Conservation (phyloP, 2,113 vertebrate genomes). For the Pao palembangensis region DNA sequence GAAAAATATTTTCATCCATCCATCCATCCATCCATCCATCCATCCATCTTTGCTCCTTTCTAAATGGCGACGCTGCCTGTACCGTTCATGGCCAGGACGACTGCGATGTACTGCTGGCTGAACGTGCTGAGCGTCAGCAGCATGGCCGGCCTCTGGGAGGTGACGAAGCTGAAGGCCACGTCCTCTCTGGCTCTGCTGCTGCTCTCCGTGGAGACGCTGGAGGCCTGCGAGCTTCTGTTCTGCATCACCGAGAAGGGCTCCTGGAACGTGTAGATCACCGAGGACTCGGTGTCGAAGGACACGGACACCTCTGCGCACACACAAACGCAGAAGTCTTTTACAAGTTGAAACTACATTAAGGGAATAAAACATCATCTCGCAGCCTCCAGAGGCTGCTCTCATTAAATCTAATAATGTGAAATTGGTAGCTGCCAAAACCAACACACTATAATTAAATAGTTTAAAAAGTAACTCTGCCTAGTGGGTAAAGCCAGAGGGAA, state of each 20-base stretch:
- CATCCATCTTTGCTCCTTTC: too few relatives aligned
- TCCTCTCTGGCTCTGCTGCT: conserved; percentile 82
- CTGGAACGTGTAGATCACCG: conserved; percentile 89
- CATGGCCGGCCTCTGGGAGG: conserved; percentile 83
- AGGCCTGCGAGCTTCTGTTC: conserved; percentile 81
- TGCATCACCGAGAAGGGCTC: conserved; percentile 93
- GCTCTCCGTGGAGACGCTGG: conserved; percentile 80
- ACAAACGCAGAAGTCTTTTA: background rate
- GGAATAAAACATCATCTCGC: background rate
- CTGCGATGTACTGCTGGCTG: conserved; percentile 85
- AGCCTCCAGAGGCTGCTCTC: background rate
- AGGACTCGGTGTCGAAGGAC: conserved; percentile 86
- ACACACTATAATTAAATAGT: conserved; percentile 2
- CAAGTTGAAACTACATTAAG: conserved; percentile 1
- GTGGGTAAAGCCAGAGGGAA: background rate
- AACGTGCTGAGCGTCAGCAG: conserved; percentile 87
- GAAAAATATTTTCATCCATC: too few relatives aligned
- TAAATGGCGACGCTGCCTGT: background rate
- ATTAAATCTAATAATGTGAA: conserved; percentile 3
- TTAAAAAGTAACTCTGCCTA: background rate
- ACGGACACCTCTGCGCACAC: conserved; percentile 87
- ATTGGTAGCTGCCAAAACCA: background rate
- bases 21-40: too few relatives aligned
- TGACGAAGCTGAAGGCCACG: conserved; percentile 87
- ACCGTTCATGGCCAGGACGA: conserved; percentile 91